These are phyloP conservation scores for Halichoeres trimaculatus DNA, from an alignment of 2,113 vertebrate species.

Conservation along the genomic window DNA sequence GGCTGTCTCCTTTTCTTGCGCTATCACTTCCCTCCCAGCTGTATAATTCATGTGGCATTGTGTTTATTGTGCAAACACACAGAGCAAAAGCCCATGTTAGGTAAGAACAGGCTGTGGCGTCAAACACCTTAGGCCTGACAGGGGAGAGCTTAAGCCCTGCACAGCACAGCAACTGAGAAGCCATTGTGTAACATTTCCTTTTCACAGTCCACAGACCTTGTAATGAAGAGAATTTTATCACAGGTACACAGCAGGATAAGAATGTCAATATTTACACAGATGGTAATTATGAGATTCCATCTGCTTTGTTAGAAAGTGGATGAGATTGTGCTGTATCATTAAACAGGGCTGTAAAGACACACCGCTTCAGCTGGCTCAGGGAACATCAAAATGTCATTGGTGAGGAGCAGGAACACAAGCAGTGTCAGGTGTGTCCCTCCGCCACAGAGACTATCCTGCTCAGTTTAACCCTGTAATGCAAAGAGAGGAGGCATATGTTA, in stretches of 20 bases:
- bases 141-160: conserved; percentile 49
- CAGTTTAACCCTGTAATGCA: conserved; percentile 38
- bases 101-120: conserved; percentile 73
- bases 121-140: conserved; percentile 63
- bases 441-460: conserved; percentile 34
- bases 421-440: conserved; percentile 74
- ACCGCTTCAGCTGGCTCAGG: conserved; percentile 41
- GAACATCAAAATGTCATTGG: conserved; percentile 64
- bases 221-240: conserved; percentile 18
- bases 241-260: conserved; percentile 20
- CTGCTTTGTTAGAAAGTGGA: conserved; percentile 13
- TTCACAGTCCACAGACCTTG: conserved; percentile 27
- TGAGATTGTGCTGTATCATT: conserved; percentile 29
- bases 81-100: conserved; percentile 71
- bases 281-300: conserved; percentile 19
- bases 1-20: conserved; percentile 4
- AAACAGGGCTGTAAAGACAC: neutral
- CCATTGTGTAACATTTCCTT: conserved; percentile 36
- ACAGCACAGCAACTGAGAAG: conserved; percentile 58
- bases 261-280: conserved; percentile 24
- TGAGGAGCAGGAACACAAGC: conserved; percentile 46
- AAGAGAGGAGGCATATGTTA: neutral
- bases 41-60: conserved; percentile 64
- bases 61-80: conserved; percentile 76
- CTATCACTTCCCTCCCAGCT: conserved; percentile 29